These are phyloP conservation scores for Ivindomyrus marchei DNA, from an alignment of 2,113 vertebrate genomes.

Conservation along the genomic window DNA sequence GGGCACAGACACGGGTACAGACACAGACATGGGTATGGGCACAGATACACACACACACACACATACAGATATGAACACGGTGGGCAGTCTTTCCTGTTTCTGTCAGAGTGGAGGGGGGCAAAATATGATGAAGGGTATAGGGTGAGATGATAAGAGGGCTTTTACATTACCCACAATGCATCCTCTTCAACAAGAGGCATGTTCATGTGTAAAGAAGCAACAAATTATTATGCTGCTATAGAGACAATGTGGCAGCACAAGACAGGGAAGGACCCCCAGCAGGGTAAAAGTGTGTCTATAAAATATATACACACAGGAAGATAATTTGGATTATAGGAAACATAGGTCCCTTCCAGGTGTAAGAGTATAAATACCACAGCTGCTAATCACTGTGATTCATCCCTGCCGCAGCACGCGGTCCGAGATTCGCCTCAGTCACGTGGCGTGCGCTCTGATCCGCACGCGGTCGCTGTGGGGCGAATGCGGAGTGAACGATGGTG, in stretches of 20 bases:
- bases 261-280: not conserved
- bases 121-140: not conserved
- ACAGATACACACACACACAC: not conserved
- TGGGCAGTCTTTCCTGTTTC: not conserved
- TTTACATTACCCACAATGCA: not conserved
- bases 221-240: too few species aligned
- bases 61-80: not conserved
- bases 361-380: not conserved
- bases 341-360: not conserved
- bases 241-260: not conserved
- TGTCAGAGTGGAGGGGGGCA: not conserved
- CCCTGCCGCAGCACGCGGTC: not conserved
- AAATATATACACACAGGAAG: not conserved
- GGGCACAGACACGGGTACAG: not conserved
- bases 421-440: not conserved
- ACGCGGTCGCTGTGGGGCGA: not conserved
- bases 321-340: not conserved
- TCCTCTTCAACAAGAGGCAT: not conserved
- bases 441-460: not conserved
- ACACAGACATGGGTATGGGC: too few species aligned
- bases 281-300: not conserved
- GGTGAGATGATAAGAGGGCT: not conserved
- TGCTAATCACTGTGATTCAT: not conserved
- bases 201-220: not conserved
- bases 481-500: not conserved